Evolutionary conservation across 2,113 vertebrate species (phyloP).

Genomic region (Leucosticte australis): DNA sequence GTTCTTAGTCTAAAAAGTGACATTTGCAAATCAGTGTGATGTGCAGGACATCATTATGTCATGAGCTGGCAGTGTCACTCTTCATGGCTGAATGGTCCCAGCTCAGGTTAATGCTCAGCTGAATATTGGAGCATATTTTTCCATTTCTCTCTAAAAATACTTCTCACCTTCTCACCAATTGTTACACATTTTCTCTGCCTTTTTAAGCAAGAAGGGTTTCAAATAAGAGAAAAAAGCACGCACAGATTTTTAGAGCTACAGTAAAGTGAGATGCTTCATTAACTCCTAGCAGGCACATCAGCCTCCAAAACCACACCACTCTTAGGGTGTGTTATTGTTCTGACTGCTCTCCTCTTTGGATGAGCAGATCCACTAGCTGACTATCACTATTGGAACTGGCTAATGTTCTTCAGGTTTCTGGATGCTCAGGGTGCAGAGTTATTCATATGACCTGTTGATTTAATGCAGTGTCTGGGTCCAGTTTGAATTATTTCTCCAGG

Average conservation of each 20-base stretch:
- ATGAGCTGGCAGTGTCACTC: background rate
- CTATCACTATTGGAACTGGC: background rate
- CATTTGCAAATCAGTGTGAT: constrained; percentile 41
- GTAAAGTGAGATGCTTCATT: background rate
- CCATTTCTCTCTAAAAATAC: background rate
- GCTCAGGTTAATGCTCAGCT: background rate
- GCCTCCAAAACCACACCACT: background rate
- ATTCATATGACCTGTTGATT: background rate
- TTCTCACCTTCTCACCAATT: background rate
- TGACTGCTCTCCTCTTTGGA: background rate
- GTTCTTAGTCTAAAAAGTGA: constrained; percentile 71
- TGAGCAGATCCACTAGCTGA: background rate
- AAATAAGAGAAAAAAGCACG: background rate
- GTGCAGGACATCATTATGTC: background rate
- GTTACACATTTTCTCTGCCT: background rate
- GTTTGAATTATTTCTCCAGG: background rate
- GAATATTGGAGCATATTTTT: background rate
- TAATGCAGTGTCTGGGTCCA: background rate
- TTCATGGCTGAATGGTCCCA: constrained; percentile 32
- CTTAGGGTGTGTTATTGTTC: background rate
- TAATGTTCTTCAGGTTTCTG: background rate
- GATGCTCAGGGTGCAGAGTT: background rate
- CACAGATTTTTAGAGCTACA: background rate
- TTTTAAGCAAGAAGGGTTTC: background rate
- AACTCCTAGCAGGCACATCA: background rate